Conservation (phyloP, 1,140 invertebrate species). For the Trissolcus basalis region DNA sequence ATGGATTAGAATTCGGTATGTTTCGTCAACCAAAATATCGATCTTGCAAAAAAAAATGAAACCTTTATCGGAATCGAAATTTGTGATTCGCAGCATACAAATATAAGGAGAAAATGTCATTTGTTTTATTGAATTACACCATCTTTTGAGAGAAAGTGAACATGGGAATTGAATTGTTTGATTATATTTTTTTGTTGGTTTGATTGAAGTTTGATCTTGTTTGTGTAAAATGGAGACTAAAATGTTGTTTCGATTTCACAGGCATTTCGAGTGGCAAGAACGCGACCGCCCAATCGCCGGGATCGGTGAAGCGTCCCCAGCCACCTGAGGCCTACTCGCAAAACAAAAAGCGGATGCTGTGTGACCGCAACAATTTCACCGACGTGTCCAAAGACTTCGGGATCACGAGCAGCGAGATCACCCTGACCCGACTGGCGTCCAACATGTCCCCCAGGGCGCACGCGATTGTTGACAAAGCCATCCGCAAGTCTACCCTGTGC, state of each 20-base stretch:
- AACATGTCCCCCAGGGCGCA: conserved; percentile 15
- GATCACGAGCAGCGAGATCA: conserved; percentile 53
- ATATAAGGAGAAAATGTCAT: too few species aligned
- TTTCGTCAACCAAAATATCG: too few species aligned
- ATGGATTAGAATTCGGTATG: too few species aligned
- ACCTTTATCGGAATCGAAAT: too few species aligned
- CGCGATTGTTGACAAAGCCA: conserved; percentile 1
- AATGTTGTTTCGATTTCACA: neutral
- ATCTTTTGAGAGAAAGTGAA: too few species aligned
- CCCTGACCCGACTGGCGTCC: conserved; percentile 24
- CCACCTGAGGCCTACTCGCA: neutral
- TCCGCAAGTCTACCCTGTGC: neutral
- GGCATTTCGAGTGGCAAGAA: conserved; percentile 14
- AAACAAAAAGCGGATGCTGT: conserved; percentile 9
- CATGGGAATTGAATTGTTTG: too few species aligned
- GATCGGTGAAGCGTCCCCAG: conserved; percentile 2
- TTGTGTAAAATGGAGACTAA: too few species aligned
- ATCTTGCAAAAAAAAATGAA: too few species aligned
- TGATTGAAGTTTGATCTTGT: too few species aligned
- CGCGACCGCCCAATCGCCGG: neutral
- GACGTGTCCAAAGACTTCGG: conserved; percentile 41
- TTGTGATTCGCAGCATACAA: too few species aligned
- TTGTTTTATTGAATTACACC: too few species aligned
- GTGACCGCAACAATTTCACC: conserved; percentile 1
- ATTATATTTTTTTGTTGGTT: too few species aligned